phyloP scores from a whole-genome alignment of 2,888 invertebrate genomes.

The Napeogenes sylphis region DNA sequence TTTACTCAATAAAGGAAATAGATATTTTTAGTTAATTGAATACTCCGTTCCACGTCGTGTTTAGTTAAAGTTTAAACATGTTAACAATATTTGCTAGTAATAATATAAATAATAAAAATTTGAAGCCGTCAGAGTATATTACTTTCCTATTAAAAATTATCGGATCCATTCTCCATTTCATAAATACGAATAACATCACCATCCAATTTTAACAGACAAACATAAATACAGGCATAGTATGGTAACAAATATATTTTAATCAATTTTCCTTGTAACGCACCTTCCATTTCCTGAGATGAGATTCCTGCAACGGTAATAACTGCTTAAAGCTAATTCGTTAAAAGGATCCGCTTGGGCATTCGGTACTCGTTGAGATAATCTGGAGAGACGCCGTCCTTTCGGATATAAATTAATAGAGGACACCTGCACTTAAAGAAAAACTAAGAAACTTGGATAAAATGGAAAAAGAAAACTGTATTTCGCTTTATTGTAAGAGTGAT shows the following conservation, averaged over 20 bases:
- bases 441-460: conserved; percentile 18
- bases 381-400: conserved; percentile 34
- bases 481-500: conserved; percentile 11
- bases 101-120: background rate
- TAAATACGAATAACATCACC: no score
- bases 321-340: conserved; percentile 37
- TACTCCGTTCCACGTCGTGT: conserved; percentile 16
- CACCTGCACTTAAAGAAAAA: conserved; percentile 27
- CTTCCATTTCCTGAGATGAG: conserved; percentile 12
- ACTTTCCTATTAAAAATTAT: no score
- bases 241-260: conserved; percentile 11
- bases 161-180: no score
- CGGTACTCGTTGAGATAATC: conserved; percentile 44
- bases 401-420: conserved; percentile 35
- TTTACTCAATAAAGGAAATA: conserved; percentile 31
- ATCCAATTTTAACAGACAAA: background rate
- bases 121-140: no score
- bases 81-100: conserved; percentile 1
- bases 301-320: conserved; percentile 27
- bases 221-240: conserved; percentile 1
- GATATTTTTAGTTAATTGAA: conserved; percentile 56
- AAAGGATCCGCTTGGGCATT: conserved; percentile 34
- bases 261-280: conserved; percentile 6
- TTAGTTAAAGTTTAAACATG: conserved; percentile 10
- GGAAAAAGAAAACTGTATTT: conserved; percentile 19